Base-by-base conservation (phyloP, 2,888 invertebrate species). In the Ceraclea dissimilis region DNA sequence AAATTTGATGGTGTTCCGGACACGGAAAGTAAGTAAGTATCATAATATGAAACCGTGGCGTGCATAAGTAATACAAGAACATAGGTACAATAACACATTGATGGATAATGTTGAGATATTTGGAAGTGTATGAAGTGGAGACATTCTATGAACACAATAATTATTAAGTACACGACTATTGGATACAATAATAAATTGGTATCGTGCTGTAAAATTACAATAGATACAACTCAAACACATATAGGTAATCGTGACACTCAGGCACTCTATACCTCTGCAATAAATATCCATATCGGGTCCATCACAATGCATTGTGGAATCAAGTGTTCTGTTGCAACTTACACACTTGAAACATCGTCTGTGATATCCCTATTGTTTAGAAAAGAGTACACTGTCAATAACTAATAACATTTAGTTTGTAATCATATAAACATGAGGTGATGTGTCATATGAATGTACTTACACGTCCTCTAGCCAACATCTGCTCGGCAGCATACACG, bases 231-330 rank as follows among this genome's bases (percentile, higher is more conserved):
- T 39, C 16, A 39, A 39, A 39, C 39, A 39, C 39, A 39, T 6
- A 10, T 26, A 26, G 26, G 26, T 26, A 26, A 26, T n/a, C 26
- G 26, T 26, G 26, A 26, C 26, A 26, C 5, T 26, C 26, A 26
- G 26, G 26, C 26, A 26, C 10, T 26, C 5, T 46, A 20, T 88
- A 92, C 91, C 90, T 88, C 88, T 85, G 81, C 94, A 95, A 77
- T 92, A 94, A 70, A 94, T 86, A 68, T 91, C 88, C 75, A 81
- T 85, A 77, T 94, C 92, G 70, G 93, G 92, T 69, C 93, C 94
- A 76, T 93, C 93, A 79, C 91, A 92, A 78, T 90, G 90, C 79
- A 86, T 85, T 71, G 88, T 86, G 65, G 92, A 92, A 79, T 92
- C 90, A 76, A 92, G 81, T 70, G 85, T 85, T 79, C 85, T 84